These are phyloP conservation scores for Hypocryptadius cinnamomeus DNA, from an alignment of 2,113 vertebrate species.

Conservation along the genomic window DNA sequence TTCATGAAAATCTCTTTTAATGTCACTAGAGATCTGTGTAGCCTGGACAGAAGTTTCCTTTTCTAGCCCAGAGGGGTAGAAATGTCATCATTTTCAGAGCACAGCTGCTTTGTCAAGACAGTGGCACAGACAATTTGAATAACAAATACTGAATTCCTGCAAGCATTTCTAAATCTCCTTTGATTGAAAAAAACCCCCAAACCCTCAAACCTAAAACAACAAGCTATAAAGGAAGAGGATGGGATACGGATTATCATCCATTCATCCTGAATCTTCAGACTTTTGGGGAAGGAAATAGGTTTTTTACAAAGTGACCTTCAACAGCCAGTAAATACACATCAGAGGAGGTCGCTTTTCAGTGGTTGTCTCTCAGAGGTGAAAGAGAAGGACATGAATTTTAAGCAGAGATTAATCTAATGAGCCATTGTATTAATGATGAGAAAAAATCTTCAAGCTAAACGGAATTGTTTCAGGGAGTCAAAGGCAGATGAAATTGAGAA, in stretches of 20 bases:
- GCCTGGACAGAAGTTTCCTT: conserved; percentile 15
- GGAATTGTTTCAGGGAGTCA: background rate
- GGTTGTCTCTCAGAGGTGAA: background rate
- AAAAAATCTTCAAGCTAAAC: background rate
- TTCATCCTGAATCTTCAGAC: background rate
- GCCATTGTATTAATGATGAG: background rate
- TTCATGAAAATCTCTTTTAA: conserved; percentile 40
- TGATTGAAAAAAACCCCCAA: background rate
- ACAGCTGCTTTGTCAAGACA: conserved; percentile 23
- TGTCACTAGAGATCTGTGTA: background rate
- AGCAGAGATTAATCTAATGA: conserved; percentile 29
- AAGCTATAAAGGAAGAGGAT: background rate
- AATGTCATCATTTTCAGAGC: conserved; percentile 3
- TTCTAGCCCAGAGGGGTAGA: background rate
- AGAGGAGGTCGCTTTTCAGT: background rate
- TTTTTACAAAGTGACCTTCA: conserved; percentile 10
- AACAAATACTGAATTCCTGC: background rate
- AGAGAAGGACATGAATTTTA: conserved; percentile 14
- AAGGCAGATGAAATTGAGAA: background rate
- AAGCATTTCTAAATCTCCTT: background rate
- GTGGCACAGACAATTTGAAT: background rate
- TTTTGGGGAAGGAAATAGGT: background rate
- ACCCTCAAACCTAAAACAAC: background rate
- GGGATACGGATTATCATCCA: background rate
- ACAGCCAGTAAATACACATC: background rate